Base-by-base conservation (phyloP, 2,113 vertebrate genomes). In the Plotosus lineatus region DNA sequence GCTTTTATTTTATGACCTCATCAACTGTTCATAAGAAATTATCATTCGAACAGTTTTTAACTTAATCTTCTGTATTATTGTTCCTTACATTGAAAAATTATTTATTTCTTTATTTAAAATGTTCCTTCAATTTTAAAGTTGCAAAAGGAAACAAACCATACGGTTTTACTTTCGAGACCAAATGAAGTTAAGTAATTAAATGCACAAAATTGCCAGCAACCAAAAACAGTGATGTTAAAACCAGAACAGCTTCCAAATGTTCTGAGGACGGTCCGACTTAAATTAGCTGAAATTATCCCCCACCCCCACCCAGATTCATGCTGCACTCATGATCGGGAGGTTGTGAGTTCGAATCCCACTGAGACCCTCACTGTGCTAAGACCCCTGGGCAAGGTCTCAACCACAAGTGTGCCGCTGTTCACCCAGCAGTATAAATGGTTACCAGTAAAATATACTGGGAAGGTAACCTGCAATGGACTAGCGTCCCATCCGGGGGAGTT, bases 141-240 rank as follows among this genome's bases (percentile, higher is more conserved):
- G 26, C 42, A 10, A 71, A 31, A 48, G 68, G 26, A 46, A 48
- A 8, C 26, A 51, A 73, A 28, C 21, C 53, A 76, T 58, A 76
- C 14, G 50, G 53, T 60, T 60, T 74, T 60, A 76, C 74, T 76
- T 76, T 76, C n/a, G 60, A 26, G 21, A 55, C 12, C 53, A 60
- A n/a, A 56, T 33, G 15, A 76, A 60, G 31, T n/a, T 56, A 58
- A 40, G 50, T 76, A 76, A 58, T 60, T 76, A 76, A 60, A 76
- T 76, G 74, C 74, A 76, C 9, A 23, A 75, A 44, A 42, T 56
- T 44, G 53, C 55, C 74, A 58, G 55, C 53, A 76, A 76, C 74
- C 74, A 76, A 36, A n/a, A 76, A 76, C 74, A 76, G 51, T 58
- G 74, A 76, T 58, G 50, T 75, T 75, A 76, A 76, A 76, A 58